Evolutionary conservation across 2,888 invertebrate species (phyloP), one percentile per base, ranked within the genome.

Genomic region (Lathronympha strigana): DNA sequence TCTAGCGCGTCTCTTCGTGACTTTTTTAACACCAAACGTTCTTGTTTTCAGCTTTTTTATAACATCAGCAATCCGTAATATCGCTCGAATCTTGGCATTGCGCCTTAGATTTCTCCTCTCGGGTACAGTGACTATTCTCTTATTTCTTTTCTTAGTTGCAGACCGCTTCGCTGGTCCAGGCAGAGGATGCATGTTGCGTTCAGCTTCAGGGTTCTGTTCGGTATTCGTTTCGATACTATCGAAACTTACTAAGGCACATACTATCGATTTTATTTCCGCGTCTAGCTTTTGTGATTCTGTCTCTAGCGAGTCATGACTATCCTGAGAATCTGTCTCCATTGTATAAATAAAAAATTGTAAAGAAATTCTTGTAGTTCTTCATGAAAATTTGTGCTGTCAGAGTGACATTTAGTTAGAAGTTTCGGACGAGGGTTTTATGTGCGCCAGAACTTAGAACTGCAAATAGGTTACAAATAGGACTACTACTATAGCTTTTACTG

Each of bases 341-440:
- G 33, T 53, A 21, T 8, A 53, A 36, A 53, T 47, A n/a, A 31
- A 50, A 28, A 33, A 19, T 33, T 13, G 4, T 33, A 11, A 19
- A 19, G 13, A 53, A 53, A 53, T 36, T 36, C 19, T 53, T 53
- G 33, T 33, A 51, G 21, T 21, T 13, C 21, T n/a, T 2, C 36
- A 6, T n/a, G 1, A 21, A 53, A 36, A 53, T 36, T 47, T 23
- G 23, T 45, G 45, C 4, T 4, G 47, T n/a, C 23, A 47, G 23
- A 23, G n/a, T 47, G 53, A 53, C 36, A 53, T 53, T n/a, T 50
- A 19, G 4, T 28, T 17, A 11, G 11, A 17, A 19, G 11, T 25
- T 31, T 13, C 36, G 3, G 11, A 50, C 28, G 4, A n/a, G n/a
- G 17, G n/a, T 51, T 31, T 33, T n/a, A 13, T 17, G 15, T 13